Base-by-base conservation (phyloP, 2,113 vertebrate species). In the Menidia beryllina region DNA sequence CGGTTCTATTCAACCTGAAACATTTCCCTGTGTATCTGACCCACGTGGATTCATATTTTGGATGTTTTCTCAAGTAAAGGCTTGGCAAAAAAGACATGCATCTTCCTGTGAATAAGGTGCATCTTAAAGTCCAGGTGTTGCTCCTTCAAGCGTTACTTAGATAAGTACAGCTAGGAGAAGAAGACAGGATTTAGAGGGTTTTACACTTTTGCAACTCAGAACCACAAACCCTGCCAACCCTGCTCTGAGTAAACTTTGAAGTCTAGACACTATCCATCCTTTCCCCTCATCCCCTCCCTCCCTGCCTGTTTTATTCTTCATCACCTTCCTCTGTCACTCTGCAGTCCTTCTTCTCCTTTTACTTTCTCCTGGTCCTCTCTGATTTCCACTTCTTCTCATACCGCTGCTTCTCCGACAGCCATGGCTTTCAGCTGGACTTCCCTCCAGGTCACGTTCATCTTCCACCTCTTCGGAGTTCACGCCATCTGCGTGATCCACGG, bases 261-360 rank as follows among this genome's bases (percentile, higher is more conserved):
- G 86, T 84, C 86, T 88, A 88, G 86, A 88, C 86, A 2, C 26
- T 1, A 23, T 43, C 13, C 26, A 20, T 25, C 11, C 24, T 30
- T 27, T 51, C 48, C 38, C 23, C 41, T 15, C 10, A 0, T 21
- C 55, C 59, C 43, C 65, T 69, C 60, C 62, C 63, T 77, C 59
- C 7, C 50, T 58, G 50, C 75, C 51, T 67, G 5, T 23, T 53
- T 25, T 47, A 25, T 21, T n/a, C 54, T 21, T n/a, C 54, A 45
- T 43, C 67, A 13, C n/a, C 53, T 26, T 56, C 50, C 1, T 66
- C 47, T 23, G 1, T 63, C 67, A 43, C 39, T 77, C 64, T 36
- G 9, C 39, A 58, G 19, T 36, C 56, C 26, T n/a, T 48, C 34
- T 2, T 27, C 36, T 45, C 41, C 20, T 11, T 25, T 11, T n/a